Conservation (phyloP, 2,113 vertebrate species). For the Pitta sordida region DNA sequence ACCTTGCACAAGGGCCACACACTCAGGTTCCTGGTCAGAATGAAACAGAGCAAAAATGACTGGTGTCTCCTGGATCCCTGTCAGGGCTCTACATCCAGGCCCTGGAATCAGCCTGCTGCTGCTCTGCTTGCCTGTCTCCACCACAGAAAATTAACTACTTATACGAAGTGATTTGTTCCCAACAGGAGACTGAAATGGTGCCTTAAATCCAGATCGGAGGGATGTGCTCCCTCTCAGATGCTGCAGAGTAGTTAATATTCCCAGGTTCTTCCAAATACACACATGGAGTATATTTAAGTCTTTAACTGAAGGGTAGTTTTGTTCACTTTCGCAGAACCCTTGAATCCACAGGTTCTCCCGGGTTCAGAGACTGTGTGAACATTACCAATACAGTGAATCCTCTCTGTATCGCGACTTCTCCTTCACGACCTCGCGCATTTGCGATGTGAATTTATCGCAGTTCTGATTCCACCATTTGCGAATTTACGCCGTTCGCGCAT, state of each 20-base stretch:
- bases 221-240: neutral
- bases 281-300: neutral
- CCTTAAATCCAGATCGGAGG: neutral
- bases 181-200: neutral
- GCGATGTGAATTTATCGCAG: too few relatives aligned
- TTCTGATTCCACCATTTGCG: too few relatives aligned
- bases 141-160: neutral
- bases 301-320: neutral
- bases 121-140: neutral
- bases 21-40: neutral
- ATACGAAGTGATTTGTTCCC: neutral
- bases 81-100: neutral
- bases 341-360: neutral
- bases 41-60: neutral
- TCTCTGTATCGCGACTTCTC: too few relatives aligned
- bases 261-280: neutral
- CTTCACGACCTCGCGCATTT: too few relatives aligned
- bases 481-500: too few relatives aligned
- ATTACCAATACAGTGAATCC: too few relatives aligned
- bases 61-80: accelerated
- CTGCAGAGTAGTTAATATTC: neutral
- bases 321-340: neutral
- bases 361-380: neutral
- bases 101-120: neutral
- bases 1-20: accelerated